Evolutionary conservation across 64 coral and sea anemone species (phyloP).

Genomic region (Catalaphyllia jardinei): DNA sequence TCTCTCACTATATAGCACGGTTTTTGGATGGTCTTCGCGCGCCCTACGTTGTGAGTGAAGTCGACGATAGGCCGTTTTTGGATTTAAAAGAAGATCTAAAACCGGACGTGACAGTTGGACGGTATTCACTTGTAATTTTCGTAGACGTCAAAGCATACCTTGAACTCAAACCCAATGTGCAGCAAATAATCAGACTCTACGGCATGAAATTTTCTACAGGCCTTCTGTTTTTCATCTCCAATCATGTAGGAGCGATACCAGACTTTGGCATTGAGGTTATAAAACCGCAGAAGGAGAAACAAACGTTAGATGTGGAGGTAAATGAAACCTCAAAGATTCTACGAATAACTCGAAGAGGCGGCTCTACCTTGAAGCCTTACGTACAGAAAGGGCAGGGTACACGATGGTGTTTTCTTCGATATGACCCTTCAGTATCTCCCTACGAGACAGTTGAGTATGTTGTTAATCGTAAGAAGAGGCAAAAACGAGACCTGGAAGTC

Average conservation of each 20-base stretch:
- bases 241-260: constrained; percentile 70
- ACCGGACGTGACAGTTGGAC: constrained; percentile 41
- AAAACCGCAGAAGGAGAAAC: constrained; percentile 74
- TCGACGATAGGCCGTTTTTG: constrained; percentile 65
- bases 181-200: constrained; percentile 74
- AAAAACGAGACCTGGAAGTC: neutral
- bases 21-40: constrained; percentile 81
- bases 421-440: constrained; percentile 49
- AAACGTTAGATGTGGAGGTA: constrained; percentile 52
- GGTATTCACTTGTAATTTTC: constrained; percentile 87
- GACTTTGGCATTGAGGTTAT: constrained; percentile 83
- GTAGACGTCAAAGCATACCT: constrained; percentile 89
- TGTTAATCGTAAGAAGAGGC: constrained; percentile 27
- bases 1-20: constrained; percentile 75
- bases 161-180: constrained; percentile 74
- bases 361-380: constrained; percentile 51
- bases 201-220: constrained; percentile 91
- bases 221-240: constrained; percentile 79
- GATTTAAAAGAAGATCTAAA: constrained; percentile 71
- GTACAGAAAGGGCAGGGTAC: constrained; percentile 73
- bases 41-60: constrained; percentile 70
- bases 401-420: constrained; percentile 69
- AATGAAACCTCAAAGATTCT: constrained; percentile 75
- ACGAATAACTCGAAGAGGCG: constrained; percentile 72
- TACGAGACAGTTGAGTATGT: constrained; percentile 89